Evolutionary conservation across 2,797 vertebrate genomes (phyloP).

Genomic region (Cyclura pinguis): DNA sequence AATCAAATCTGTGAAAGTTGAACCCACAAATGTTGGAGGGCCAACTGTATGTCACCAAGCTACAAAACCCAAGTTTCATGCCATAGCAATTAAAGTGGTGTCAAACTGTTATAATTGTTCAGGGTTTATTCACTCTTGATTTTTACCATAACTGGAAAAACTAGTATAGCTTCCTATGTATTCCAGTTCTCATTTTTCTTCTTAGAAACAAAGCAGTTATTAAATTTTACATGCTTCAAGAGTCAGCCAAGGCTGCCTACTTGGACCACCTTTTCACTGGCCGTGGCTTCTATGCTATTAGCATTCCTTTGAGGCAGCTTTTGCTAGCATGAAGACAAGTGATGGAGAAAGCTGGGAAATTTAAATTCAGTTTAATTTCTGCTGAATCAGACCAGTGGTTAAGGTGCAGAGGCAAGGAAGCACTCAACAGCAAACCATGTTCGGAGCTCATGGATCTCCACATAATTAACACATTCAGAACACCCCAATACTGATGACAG

Average conservation of each 20-base stretch:
- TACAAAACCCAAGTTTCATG: too few species aligned
- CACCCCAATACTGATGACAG: neutral
- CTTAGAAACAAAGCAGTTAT: neutral
- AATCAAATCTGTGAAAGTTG: too few species aligned
- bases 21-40: too few species aligned
- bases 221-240: neutral
- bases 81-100: too few species aligned
- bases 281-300: neutral
- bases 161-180: neutral
- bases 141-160: neutral
- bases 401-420: neutral
- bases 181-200: neutral
- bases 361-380: neutral
- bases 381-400: neutral
- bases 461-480: neutral
- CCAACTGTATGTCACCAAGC: too few species aligned
- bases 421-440: neutral
- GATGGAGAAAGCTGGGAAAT: neutral
- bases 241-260: neutral
- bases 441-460: neutral
- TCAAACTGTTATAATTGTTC: too few species aligned
- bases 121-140: neutral
- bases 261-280: neutral
- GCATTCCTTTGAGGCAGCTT: neutral
- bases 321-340: neutral